Evolutionary conservation across 2,113 vertebrate genomes (phyloP).

Genomic region (Nyctibius bracteatus): DNA sequence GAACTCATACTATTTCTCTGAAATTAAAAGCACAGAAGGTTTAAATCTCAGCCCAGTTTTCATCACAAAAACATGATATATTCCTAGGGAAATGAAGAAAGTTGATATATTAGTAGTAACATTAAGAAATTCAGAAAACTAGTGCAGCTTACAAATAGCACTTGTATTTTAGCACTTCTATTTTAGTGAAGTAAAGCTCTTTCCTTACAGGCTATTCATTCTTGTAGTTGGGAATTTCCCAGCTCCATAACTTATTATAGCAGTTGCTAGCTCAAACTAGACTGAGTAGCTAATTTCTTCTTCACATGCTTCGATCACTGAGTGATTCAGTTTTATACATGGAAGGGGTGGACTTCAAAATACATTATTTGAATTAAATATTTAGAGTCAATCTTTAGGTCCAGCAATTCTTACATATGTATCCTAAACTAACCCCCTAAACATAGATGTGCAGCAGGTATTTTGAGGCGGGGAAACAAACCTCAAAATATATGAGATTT

Average conservation of each 20-base stretch:
- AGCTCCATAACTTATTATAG: neutral
- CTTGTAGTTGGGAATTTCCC: neutral
- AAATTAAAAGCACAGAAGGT: neutral
- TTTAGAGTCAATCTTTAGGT: neutral
- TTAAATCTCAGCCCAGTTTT: neutral
- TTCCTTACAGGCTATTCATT: neutral
- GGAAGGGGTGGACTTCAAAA: neutral
- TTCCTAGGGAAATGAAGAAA: neutral
- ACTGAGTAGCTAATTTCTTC: neutral
- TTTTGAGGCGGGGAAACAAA: fast-evolving
- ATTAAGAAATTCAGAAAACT: neutral
- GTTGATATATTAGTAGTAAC: neutral
- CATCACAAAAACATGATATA: neutral
- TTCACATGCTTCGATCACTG: fast-evolving
- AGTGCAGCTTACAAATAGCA: neutral
- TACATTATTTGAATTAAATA: neutral
- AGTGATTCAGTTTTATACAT: neutral
- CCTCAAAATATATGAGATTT: neutral
- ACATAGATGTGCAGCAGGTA: neutral
- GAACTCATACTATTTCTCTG: neutral
- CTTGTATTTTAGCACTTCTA: neutral
- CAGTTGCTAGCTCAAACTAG: neutral
- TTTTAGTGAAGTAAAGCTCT: neutral
- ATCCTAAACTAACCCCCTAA: neutral
- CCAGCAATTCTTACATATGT: neutral